Percentiles rank a stretch among this genome's conserved stretches.
phyloP scores from a whole-genome alignment of 2,113 vertebrate species.

The Cinclus cinclus region DNA sequence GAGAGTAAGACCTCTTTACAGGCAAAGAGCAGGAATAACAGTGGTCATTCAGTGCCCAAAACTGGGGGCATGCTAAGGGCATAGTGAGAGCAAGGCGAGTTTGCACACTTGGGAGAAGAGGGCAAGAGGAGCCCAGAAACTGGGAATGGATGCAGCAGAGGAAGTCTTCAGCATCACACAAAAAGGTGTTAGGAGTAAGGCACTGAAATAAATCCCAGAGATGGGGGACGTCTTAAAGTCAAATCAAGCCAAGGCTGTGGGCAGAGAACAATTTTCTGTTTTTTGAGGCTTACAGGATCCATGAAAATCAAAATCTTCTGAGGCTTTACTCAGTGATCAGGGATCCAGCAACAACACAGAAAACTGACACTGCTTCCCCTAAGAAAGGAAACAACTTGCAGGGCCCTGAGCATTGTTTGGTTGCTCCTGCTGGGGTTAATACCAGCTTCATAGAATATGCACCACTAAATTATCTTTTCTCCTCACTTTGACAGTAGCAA shows the following conservation, averaged over 20 bases:
- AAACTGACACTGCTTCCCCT: background rate
- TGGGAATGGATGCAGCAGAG: background rate
- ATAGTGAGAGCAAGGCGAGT: background rate
- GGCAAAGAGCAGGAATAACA: background rate
- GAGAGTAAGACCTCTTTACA: background rate
- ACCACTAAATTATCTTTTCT: background rate
- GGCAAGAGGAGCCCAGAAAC: background rate
- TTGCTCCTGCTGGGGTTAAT: background rate
- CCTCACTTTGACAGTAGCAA: background rate
- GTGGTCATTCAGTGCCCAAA: background rate
- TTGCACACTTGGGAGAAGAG: background rate
- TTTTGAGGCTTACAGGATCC: background rate
- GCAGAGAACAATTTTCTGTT: background rate
- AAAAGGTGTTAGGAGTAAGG: background rate
- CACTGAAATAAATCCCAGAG: background rate
- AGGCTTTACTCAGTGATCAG: no score
- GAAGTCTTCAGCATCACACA: background rate
- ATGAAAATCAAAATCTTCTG: background rate
- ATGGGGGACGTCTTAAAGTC: background rate
- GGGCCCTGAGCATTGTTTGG: background rate
- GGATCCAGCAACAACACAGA: no score
- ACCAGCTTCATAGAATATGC: background rate
- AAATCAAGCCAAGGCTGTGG: background rate
- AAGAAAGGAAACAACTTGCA: background rate
- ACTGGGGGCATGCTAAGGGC: background rate